Evolutionary conservation across 2,113 vertebrate genomes (phyloP), one percentile per base, ranked within the genome.

Genomic region (Motacilla tschutschensis): DNA sequence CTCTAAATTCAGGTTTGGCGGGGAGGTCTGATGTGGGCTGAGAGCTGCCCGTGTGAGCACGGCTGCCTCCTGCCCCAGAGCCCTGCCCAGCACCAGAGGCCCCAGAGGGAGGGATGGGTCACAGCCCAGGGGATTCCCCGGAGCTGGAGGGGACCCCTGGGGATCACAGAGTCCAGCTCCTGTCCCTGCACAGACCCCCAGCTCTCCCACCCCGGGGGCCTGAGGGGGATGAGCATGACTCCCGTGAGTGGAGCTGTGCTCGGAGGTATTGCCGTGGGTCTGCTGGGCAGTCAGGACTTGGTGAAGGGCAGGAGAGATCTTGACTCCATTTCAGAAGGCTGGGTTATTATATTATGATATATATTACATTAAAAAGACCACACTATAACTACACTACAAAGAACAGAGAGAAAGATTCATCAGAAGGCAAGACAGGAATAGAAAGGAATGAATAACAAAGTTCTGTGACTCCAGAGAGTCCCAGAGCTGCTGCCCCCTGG

Each of bases 201-300:
- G 2, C 20, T 5, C 12, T 8, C 9, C 33, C 40, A 8, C 13
- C 62, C 2, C 1, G 7, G 14, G 29, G 29, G 5, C 15, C 60
- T 26, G 48, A 6, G 9, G 36, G 1, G 0, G 78, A 2, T 0
- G n/a, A 53, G 3, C 22, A 0, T 0, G 4, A 3, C 12, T 6
- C 1, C 0, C 0, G 0, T 0, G 64, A 17, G 62, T 1, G 46
- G 2, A 21, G 22, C 2, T 10, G 4, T 11, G 29, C 66, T 14
- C 1, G 0, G 0, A 1, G 47, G 33, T 33, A 33, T 7, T 33
- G 33, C 33, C 33, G 33, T 33, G 33, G 33, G 33, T 33, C 33
- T 33, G 33, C 33, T 33, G 33, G 33, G 33, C 33, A 33, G 33
- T 33, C 33, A 33, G 33, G 33, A 33, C 33, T 33, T 33, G 33